These are phyloP conservation scores for Macropis europaea DNA, from an alignment of 2,888 invertebrate genomes.

Conservation along the genomic window DNA sequence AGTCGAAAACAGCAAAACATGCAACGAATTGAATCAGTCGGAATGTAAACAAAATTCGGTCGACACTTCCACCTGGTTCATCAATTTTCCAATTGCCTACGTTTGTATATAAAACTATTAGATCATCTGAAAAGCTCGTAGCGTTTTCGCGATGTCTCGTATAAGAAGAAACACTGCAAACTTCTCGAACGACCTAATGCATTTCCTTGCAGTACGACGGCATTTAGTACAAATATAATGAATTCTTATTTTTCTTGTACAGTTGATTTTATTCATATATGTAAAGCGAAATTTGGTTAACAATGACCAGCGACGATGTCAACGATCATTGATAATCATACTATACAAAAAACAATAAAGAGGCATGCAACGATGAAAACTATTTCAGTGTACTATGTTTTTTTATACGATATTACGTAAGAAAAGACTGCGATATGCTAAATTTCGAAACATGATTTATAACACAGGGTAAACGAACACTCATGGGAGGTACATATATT, in stretches of 20 bases:
- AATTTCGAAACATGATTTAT: slow-evolving; percentile 49
- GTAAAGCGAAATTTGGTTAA: slow-evolving; percentile 20
- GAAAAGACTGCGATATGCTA: slow-evolving; percentile 45
- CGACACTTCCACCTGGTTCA: slow-evolving; percentile 4
- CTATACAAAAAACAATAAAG: background rate
- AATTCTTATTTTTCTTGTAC: slow-evolving; percentile 38
- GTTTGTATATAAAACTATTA: slow-evolving; percentile 41
- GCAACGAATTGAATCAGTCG: slow-evolving; percentile 22
- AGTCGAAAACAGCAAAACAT: slow-evolving; percentile 1
- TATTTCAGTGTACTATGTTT: slow-evolving; percentile 17
- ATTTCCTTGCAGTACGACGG: slow-evolving; percentile 20
- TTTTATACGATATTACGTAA: slow-evolving; percentile 21
- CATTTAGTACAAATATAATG: slow-evolving; percentile 38
- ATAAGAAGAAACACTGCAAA: too few species aligned
- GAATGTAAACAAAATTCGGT: slow-evolving; percentile 19
- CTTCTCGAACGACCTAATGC: too few species aligned
- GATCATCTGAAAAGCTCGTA: background rate
- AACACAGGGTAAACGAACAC: slow-evolving; percentile 41
- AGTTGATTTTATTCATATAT: slow-evolving; percentile 34
- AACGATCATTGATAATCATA: background rate
- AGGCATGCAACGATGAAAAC: slow-evolving; percentile 10
- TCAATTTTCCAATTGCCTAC: slow-evolving; percentile 24
- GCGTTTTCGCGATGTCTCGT: too few species aligned
- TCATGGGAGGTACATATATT: slow-evolving; percentile 39
- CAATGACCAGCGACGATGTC: slow-evolving; percentile 1